Conservation (phyloP, 2,888 invertebrate species). For the Hyalella azteca region DNA sequence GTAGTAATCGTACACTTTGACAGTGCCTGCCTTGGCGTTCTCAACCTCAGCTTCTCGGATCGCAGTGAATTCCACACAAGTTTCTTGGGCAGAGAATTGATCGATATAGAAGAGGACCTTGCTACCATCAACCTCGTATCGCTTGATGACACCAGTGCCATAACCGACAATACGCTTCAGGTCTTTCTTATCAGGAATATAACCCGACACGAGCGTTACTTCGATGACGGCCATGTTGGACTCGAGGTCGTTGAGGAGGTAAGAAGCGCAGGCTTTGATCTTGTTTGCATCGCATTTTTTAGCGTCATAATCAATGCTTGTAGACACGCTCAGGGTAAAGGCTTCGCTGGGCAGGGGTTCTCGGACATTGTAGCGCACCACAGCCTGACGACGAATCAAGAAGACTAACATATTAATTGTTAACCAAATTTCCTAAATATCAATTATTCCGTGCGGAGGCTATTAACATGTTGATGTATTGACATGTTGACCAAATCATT, state of each 20-base stretch:
- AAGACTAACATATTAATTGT: no score
- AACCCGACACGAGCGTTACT: slow-evolving; percentile 63
- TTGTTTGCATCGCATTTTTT: slow-evolving; percentile 61
- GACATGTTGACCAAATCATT: no score
- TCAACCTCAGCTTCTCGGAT: slow-evolving; percentile 61
- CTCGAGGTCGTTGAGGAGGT: slow-evolving; percentile 63
- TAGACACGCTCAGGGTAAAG: slow-evolving; percentile 64
- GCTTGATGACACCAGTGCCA: slow-evolving; percentile 39
- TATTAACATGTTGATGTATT: no score
- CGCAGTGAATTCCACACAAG: slow-evolving; percentile 62
- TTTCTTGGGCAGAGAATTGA: slow-evolving; percentile 45
- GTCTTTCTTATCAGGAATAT: slow-evolving; percentile 61
- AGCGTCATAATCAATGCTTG: slow-evolving; percentile 37
- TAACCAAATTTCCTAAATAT: no score
- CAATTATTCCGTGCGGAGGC: no score
- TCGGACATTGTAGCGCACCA: slow-evolving; percentile 67
- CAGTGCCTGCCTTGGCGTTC: slow-evolving; percentile 60
- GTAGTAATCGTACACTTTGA: slow-evolving; percentile 61
- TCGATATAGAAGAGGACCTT: slow-evolving; percentile 49
- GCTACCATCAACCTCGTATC: slow-evolving; percentile 54
- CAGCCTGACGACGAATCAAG: slow-evolving; percentile 15
- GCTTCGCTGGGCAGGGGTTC: slow-evolving; percentile 63
- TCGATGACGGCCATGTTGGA: slow-evolving; percentile 68
- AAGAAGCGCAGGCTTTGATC: slow-evolving; percentile 57
- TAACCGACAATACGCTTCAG: slow-evolving; percentile 58